These are phyloP conservation scores for Digitonthophagus gazella DNA, from an alignment of 2,888 invertebrate genomes.

Conservation along the genomic window DNA sequence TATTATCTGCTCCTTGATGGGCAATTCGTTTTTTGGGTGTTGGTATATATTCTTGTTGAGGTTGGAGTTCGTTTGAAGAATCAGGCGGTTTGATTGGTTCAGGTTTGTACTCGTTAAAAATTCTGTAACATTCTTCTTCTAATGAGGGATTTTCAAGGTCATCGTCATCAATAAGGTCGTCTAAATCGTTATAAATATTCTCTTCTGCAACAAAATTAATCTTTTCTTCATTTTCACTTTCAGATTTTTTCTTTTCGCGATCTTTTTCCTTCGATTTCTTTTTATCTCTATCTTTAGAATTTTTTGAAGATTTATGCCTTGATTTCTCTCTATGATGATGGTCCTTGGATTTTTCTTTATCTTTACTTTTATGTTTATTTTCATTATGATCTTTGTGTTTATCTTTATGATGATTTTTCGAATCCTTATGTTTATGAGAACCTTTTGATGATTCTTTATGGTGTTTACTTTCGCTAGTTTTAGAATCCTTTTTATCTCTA, in stretches of 20 bases:
- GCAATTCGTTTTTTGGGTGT: slow-evolving; percentile 69
- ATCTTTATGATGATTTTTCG: slow-evolving; percentile 32
- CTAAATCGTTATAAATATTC: slow-evolving; percentile 5
- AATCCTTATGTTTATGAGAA: slow-evolving; percentile 21
- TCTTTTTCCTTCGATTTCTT: slow-evolving; percentile 42
- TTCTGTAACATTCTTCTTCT: slow-evolving; percentile 79
- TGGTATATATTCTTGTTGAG: slow-evolving; percentile 35
- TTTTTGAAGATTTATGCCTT: slow-evolving; percentile 21
- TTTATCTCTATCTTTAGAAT: slow-evolving; percentile 33
- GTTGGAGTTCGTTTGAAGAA: slow-evolving; percentile 23
- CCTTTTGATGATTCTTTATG: slow-evolving; percentile 18
- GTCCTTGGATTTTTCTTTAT: slow-evolving; percentile 37
- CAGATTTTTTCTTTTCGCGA: slow-evolving; percentile 10
- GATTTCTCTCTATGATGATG: slow-evolving; percentile 27
- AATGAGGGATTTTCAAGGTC: slow-evolving; percentile 55
- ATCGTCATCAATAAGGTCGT: slow-evolving; percentile 27
- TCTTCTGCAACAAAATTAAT: slow-evolving; percentile 19
- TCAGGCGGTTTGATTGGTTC: slow-evolving; percentile 19
- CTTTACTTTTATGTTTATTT: slow-evolving; percentile 36
- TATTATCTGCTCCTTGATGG: slow-evolving; percentile 60
- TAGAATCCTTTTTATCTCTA: slow-evolving; percentile 4
- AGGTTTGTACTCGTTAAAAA: slow-evolving; percentile 77
- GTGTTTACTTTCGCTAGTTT: slow-evolving; percentile 11
- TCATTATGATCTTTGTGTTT: slow-evolving; percentile 38
- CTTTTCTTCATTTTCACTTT: slow-evolving; percentile 21